Evolutionary conservation across 2,888 invertebrate genomes (phyloP), one percentile per base, ranked within the genome.

Genomic region (Papilio elwesi): DNA sequence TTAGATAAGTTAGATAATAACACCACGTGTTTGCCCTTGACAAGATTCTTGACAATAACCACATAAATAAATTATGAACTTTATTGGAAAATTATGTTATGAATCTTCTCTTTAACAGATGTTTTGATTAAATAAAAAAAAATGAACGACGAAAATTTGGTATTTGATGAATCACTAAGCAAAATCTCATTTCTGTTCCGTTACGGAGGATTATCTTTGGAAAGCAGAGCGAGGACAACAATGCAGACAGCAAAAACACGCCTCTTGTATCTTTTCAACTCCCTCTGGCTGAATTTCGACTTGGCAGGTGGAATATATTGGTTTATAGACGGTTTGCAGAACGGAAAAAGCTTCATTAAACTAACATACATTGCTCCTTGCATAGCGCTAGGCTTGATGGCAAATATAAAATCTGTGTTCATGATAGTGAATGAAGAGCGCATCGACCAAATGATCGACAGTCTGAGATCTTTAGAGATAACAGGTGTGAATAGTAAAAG

Each of bases 351-450:
- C 8, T 84, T 89, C 6, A 78, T 79, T 0, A 79, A 80, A 38
- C 63, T 89, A 0, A 87, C 87, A 0, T 85, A 81, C 57, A 78
- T 79, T 0, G 81, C 85, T 0, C 90, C 90, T 0, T 88, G 89
- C 57, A 76, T 87, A 1, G 76, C 76, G 0, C 53, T 83, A 0
- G 81, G 79, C 51, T 74, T 77, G 0, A 73, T 87, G 5, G 78
- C 77, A 0, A 78, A 78, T 48, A 38, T 81, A 0, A 88, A 88
- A 72, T 78, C 78, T 0, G 36, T 82, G 0, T 79, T 76, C 11
- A 47, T 87, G 5, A 67, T 85, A 0, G 5, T 78, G 1, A 77
- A 84, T 59, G 82, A 83, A 59, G 69, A 78, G 0, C 57, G 74
- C 12, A 74, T 83, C 0, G 76, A 81, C 6, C 75, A 80, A 36